phyloP scores from a whole-genome alignment of 2,113 vertebrate genomes.

The Paramisgurnus dabryanus region DNA sequence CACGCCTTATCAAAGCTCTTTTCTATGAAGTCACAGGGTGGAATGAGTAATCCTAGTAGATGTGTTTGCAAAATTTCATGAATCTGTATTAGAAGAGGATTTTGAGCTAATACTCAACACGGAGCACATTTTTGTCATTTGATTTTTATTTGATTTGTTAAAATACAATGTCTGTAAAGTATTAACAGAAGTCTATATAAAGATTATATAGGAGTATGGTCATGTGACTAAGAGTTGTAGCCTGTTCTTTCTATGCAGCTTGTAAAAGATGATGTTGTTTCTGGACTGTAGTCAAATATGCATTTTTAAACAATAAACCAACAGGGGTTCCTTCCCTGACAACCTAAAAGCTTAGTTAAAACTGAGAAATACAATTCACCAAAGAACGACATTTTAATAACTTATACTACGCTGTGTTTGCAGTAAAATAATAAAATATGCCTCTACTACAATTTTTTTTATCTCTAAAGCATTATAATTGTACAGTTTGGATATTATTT shows the following conservation, averaged over 20 bases:
- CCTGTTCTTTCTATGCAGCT: slow-evolving; percentile 22
- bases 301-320: slow-evolving; percentile 24
- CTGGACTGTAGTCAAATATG: slow-evolving; percentile 26
- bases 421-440: background rate
- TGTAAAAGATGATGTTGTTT: slow-evolving; percentile 24
- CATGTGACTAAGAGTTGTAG: background rate
- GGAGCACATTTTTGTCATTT: background rate
- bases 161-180: background rate
- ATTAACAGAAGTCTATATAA: no score
- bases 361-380: background rate
- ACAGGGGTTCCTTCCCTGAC: slow-evolving; percentile 7
- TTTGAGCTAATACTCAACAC: background rate
- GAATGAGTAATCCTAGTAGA: slow-evolving; percentile 62
- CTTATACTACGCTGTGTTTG: background rate
- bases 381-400: background rate
- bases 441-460: no score
- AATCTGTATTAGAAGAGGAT: background rate
- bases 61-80: background rate
- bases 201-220: background rate
- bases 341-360: background rate
- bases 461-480: background rate
- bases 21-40: slow-evolving; percentile 90
- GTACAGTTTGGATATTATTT: slow-evolving; percentile 50
- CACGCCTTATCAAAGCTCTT: slow-evolving; percentile 86
- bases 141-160: background rate